Evolutionary conservation across 2,888 invertebrate genomes (phyloP).

Genomic region (Apodemia duryi): DNA sequence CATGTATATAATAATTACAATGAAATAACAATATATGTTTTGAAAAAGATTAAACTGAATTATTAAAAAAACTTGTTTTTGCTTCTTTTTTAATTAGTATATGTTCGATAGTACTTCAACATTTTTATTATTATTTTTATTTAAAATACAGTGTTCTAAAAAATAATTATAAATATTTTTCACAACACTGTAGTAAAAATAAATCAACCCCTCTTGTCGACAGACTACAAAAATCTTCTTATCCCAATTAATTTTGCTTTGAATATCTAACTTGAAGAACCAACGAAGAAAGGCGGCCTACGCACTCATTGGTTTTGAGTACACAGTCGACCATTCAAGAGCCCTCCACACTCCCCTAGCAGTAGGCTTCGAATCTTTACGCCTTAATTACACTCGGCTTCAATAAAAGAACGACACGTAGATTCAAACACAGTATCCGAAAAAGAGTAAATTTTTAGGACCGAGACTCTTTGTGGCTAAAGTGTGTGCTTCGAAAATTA

Average conservation of each 20-base stretch:
- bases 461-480: conserved; percentile 41
- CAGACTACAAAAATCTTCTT: conserved; percentile 16
- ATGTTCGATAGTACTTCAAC: too few species aligned
- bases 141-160: too few species aligned
- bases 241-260: conserved; percentile 62
- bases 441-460: conserved; percentile 52
- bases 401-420: conserved; percentile 64
- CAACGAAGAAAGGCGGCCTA: conserved; percentile 56
- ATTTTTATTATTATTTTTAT: too few species aligned
- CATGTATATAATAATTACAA: background rate
- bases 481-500: conserved; percentile 14
- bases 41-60: too few species aligned
- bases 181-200: conserved; percentile 2
- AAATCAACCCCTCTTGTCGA: conserved; percentile 6
- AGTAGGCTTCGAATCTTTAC: conserved; percentile 73
- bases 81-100: too few species aligned
- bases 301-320: conserved; percentile 68
- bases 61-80: too few species aligned
- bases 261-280: conserved; percentile 65
- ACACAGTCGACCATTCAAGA: conserved; percentile 64
- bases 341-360: conserved; percentile 57
- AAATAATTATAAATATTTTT: too few species aligned
- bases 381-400: conserved; percentile 73
- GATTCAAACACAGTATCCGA: conserved; percentile 49
- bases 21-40: conserved; percentile 8